Evolutionary conservation across 2,888 invertebrate species (phyloP), one percentile per base, ranked within the genome.

Genomic region (Drosophila nr. perissopoda): DNA sequence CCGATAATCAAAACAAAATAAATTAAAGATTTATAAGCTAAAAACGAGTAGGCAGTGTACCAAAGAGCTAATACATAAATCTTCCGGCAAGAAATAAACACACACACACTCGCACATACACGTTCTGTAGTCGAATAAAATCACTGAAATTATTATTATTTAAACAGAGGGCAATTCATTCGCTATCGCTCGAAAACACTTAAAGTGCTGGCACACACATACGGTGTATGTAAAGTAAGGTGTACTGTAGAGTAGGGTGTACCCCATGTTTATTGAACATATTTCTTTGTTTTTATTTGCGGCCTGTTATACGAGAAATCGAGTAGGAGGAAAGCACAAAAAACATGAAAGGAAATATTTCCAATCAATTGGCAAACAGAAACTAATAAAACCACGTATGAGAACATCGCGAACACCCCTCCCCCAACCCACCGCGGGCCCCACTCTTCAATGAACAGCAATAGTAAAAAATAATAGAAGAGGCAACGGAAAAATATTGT

Each of bases 271-370:
- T 81, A 61, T 81, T 51, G 63, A 59, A 46, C 57, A 70, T 69
- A 58, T 57, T 82, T 66, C 56, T 64, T 69, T 77, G 64, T 70
- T 61, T 74, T 69, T 81, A 83, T 79, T 79, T 74, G 57, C 53
- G 74, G 81, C 74, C 78, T 84, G 74, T 76, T 74, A 74, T 52
- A 67, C 5, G 11, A 18, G 54, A 2, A 11, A 10, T 4, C 11
- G 11, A 27, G 27, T 27, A 27, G 27, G 7, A 27, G 8, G 4
- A 16, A 13, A 36, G n/a, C 18, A 36, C 27, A 56, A 8, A 27
- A 27, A 74, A 89, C 89, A 88, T 89, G 88, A 87, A 89, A 87
- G 82, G 88, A 83, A 88, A 87, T 88, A 88, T 89, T 89, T 87
- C 82, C 87, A 87, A 89, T 87, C 87, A 87, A 87, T 87, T 87